phyloP scores from a whole-genome alignment of 2,797 vertebrate species.

The Eulemur rubriventer region DNA sequence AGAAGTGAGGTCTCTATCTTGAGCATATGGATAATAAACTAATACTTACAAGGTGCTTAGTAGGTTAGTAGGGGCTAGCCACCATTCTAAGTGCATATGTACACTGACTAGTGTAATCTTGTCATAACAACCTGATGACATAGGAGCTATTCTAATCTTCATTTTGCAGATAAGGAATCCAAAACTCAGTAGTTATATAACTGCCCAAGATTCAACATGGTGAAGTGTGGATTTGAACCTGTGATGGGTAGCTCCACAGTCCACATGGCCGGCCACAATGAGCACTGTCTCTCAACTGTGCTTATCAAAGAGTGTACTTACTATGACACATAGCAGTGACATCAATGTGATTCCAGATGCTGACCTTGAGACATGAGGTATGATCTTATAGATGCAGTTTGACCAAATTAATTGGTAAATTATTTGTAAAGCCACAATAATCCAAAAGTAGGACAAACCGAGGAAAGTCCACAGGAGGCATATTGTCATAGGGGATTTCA shows the following conservation, averaged over 20 bases:
- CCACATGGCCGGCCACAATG: neutral
- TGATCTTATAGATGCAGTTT: neutral
- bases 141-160: neutral
- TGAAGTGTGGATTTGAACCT: neutral
- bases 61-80: neutral
- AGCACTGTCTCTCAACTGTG: neutral
- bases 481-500: neutral
- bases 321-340: neutral
- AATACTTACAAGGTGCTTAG: neutral
- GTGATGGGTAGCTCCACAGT: neutral
- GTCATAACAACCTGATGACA: neutral
- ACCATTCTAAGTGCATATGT: neutral
- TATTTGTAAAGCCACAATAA: slow-evolving; percentile 6
- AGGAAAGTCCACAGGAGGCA: neutral
- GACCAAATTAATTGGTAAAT: neutral
- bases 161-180: neutral
- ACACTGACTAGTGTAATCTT: neutral
- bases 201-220: neutral
- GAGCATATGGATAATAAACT: neutral
- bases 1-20: neutral
- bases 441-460: neutral
- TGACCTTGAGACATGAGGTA: neutral
- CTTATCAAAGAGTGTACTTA: neutral
- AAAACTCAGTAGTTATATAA: slow-evolving; percentile 4
- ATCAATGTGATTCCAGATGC: neutral